Conservation (phyloP, 2,113 vertebrate species). For the Lagopus leucura region DNA sequence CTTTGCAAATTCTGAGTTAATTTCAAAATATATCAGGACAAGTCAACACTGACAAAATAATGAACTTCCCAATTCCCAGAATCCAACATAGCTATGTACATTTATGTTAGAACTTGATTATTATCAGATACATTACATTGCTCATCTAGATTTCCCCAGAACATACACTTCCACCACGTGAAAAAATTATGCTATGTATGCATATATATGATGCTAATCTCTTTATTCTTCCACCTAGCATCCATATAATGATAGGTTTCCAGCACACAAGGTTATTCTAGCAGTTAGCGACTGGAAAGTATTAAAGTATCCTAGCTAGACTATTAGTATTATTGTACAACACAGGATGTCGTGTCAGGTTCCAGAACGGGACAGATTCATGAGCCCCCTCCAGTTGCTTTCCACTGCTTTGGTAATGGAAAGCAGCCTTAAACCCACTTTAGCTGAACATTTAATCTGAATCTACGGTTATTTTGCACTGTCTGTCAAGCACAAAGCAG, state of each 20-base stretch:
- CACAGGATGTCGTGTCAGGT: background rate
- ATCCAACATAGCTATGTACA: background rate
- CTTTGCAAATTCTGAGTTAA: background rate
- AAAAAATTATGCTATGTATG: background rate
- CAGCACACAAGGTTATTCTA: background rate
- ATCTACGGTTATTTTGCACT: background rate
- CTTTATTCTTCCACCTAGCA: background rate
- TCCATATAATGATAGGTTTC: background rate
- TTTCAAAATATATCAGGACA: background rate
- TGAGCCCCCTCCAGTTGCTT: background rate
- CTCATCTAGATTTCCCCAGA: background rate
- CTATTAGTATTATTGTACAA: background rate
- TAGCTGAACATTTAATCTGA: constrained; percentile 24
- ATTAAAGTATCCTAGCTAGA: background rate
- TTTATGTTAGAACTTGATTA: background rate
- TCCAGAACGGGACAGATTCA: background rate
- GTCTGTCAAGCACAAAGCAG: constrained; percentile 52
- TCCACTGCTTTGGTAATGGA: constrained; percentile 29
- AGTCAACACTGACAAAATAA: background rate
- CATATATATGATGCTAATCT: no score
- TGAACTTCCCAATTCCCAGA: background rate
- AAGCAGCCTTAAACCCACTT: constrained; percentile 25
- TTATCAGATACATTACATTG: background rate
- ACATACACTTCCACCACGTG: background rate
- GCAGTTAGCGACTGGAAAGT: background rate